These are phyloP conservation scores for Haliclystus octoradiatus DNA, from an alignment of 30 jellyfish, hydroid and myxozoan species.

Conservation along the genomic window DNA sequence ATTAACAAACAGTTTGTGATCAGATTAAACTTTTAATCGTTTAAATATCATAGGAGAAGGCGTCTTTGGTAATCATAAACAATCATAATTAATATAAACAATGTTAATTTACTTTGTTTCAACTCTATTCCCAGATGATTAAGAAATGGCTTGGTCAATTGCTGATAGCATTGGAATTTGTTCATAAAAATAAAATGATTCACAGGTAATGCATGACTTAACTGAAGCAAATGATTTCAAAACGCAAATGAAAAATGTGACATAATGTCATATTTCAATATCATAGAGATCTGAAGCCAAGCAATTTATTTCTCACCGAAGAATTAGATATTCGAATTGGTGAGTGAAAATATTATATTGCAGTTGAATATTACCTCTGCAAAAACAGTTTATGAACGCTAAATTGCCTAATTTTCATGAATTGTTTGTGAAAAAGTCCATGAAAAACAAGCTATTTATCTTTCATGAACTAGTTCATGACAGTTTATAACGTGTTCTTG, in stretches of 20 bases:
- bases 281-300: constrained; percentile 77
- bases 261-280: background rate
- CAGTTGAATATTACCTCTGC: too few relatives aligned
- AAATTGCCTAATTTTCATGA: too few relatives aligned
- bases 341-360: constrained; percentile 3
- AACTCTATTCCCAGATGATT: too few relatives aligned
- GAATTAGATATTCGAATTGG: constrained; percentile 61
- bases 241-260: background rate
- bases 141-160: constrained; percentile 89
- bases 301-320: constrained; percentile 71
- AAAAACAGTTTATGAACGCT: too few relatives aligned
- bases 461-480: too few relatives aligned
- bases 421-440: too few relatives aligned
- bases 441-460: too few relatives aligned
- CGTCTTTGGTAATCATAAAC: too few relatives aligned
- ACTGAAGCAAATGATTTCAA: background rate
- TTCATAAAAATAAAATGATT: constrained; percentile 58
- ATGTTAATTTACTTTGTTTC: too few relatives aligned
- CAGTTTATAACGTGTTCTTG: too few relatives aligned
- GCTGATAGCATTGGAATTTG: constrained; percentile 78
- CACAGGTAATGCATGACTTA: constrained; percentile 51
- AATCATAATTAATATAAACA: too few relatives aligned
- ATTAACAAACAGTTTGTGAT: background rate
- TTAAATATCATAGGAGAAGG: background rate
- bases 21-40: background rate